Evolutionary conservation across 2,888 invertebrate genomes (phyloP).

Genomic region (Apamea epomidion): DNA sequence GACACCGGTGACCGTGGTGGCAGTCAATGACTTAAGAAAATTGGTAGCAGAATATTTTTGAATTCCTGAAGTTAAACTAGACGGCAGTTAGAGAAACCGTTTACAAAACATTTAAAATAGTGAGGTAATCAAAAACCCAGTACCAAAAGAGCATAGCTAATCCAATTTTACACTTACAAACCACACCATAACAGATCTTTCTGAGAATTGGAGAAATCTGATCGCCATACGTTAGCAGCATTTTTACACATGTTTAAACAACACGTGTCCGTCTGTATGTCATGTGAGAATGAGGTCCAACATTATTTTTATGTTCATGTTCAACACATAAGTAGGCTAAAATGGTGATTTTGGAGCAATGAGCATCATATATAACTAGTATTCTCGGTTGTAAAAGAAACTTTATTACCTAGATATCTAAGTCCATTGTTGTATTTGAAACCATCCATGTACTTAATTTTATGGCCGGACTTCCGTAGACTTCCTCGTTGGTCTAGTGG

Average conservation of each 20-base stretch:
- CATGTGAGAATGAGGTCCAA: conserved; percentile 53
- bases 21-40: background rate
- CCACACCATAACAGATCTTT: conserved; percentile 35
- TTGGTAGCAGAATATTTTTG: background rate
- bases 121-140: conserved; percentile 2
- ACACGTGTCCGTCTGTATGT: conserved; percentile 40
- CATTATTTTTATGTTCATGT: conserved; percentile 40
- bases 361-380: no score
- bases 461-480: background rate
- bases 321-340: conserved; percentile 24
- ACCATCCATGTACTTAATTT: background rate
- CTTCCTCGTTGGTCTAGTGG: background rate
- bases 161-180: conserved; percentile 38
- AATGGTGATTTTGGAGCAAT: conserved; percentile 14
- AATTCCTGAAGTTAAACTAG: background rate
- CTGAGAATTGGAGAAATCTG: conserved; percentile 51
- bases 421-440: background rate
- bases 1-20: no score
- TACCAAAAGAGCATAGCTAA: conserved; percentile 31
- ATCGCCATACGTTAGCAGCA: conserved; percentile 45
- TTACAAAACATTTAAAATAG: background rate
- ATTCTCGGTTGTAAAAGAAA: background rate
- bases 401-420: background rate
- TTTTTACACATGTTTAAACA: conserved; percentile 50
- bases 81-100: background rate